Conservation (phyloP, 2,888 invertebrate genomes). For the Selenia dentaria region DNA sequence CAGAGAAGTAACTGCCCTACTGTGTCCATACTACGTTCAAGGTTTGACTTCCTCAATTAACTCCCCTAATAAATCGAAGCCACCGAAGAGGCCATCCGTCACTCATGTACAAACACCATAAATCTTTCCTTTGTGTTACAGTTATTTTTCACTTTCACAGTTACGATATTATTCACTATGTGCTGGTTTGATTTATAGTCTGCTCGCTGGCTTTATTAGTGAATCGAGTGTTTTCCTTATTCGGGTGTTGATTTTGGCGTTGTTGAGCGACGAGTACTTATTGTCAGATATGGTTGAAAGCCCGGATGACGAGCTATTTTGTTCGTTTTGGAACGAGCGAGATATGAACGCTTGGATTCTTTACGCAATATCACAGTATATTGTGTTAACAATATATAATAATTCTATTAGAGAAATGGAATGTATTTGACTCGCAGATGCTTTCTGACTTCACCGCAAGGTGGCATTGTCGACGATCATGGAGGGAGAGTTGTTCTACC, state of each 20-base stretch:
- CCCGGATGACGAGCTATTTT: constrained; percentile 6
- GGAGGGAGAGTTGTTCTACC: no score
- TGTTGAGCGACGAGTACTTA: constrained; percentile 20
- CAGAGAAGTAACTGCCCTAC: no score
- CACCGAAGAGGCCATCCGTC: constrained; percentile 41
- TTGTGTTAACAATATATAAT: no score
- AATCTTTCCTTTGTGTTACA: constrained; percentile 56
- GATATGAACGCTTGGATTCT: no score
- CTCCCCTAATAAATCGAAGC: constrained; percentile 35
- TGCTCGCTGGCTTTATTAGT: constrained; percentile 19
- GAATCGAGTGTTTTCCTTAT: constrained; percentile 23
- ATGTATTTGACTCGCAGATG: no score
- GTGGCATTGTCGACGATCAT: no score
- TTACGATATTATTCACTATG: constrained; percentile 46
- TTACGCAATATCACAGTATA: no score
- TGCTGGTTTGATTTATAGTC: constrained; percentile 46
- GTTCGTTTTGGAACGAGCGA: background rate
- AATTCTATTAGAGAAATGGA: no score
- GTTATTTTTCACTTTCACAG: constrained; percentile 60
- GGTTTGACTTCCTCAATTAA: constrained; percentile 36
- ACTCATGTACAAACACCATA: constrained; percentile 60
- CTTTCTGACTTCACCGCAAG: no score
- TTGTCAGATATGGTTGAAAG: constrained; percentile 9
- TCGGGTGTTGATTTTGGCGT: constrained; percentile 17
- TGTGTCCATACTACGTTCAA: constrained; percentile 1